Conservation (phyloP, 1,140 invertebrate species). For the Muscidifurax raptorellus region DNA sequence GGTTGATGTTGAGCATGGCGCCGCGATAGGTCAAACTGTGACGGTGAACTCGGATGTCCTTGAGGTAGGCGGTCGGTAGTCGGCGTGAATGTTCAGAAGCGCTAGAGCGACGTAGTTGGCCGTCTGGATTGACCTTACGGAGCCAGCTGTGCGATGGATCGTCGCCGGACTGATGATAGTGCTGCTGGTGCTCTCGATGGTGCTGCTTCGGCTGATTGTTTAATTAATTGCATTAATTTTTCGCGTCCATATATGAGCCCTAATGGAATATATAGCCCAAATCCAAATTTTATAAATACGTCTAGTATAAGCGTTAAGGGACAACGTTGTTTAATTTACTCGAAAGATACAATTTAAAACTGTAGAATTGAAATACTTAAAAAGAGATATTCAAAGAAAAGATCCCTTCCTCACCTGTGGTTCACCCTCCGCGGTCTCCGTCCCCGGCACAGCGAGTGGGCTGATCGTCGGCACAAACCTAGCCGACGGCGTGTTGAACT, state of each 20-base stretch:
- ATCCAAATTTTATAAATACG: no score
- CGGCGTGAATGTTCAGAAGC: slow-evolving; percentile 72
- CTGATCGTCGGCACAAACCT: slow-evolving; percentile 58
- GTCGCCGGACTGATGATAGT: not conserved
- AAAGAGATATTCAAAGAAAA: no score
- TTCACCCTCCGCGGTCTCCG: slow-evolving; percentile 43
- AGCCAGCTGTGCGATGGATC: slow-evolving; percentile 70
- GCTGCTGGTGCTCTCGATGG: slow-evolving; percentile 52
- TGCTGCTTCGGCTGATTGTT: slow-evolving; percentile 61
- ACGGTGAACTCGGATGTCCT: slow-evolving; percentile 82
- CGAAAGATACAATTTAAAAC: no score
- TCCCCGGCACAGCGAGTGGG: slow-evolving; percentile 54
- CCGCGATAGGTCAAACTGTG: slow-evolving; percentile 89
- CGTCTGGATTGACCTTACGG: slow-evolving; percentile 70
- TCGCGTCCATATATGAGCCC: no score
- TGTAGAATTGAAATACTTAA: no score
- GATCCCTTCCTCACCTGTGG: slow-evolving; percentile 53
- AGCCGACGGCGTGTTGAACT: slow-evolving; percentile 59
- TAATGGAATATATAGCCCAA: no score
- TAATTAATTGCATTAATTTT: no score
- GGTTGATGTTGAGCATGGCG: slow-evolving; percentile 90
- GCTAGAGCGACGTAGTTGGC: slow-evolving; percentile 68
- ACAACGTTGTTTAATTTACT: no score
- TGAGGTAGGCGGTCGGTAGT: slow-evolving; percentile 80
- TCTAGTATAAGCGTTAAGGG: no score